These are phyloP conservation scores for Psix sp. DNA, from an alignment of 1,140 invertebrate genomes.

Conservation along the genomic window DNA sequence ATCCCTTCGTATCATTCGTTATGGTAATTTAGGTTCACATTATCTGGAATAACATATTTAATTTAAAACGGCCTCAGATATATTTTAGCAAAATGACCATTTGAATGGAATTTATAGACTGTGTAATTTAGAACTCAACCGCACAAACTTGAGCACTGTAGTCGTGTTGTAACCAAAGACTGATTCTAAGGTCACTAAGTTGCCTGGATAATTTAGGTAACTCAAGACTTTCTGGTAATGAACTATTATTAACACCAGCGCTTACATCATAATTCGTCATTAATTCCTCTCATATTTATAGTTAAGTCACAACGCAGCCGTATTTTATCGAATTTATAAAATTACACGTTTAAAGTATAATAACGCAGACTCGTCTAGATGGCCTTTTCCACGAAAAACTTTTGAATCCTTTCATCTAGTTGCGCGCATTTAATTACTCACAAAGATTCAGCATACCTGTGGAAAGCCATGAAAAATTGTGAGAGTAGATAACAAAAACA, in stretches of 20 bases:
- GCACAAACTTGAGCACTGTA: slow-evolving; percentile 51
- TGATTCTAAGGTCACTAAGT: slow-evolving; percentile 57
- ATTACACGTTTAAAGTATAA: slow-evolving; percentile 30
- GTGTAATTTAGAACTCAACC: slow-evolving; percentile 45
- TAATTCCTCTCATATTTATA: slow-evolving; percentile 40
- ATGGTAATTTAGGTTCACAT: slow-evolving; percentile 1
- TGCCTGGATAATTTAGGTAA: slow-evolving; percentile 53
- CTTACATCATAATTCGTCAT: slow-evolving; percentile 48
- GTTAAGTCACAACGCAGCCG: slow-evolving; percentile 1
- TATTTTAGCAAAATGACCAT: slow-evolving; percentile 30
- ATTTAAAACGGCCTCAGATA: slow-evolving; percentile 11
- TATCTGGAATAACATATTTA: slow-evolving; percentile 18
- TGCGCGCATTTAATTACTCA: slow-evolving; percentile 38
- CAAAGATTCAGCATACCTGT: slow-evolving; percentile 19
- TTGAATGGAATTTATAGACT: slow-evolving; percentile 54
- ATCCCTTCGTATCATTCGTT: no score
- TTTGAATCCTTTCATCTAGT: no score
- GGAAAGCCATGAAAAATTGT: slow-evolving; percentile 6
- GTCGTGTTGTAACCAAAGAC: slow-evolving; percentile 49
- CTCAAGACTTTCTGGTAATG: slow-evolving; percentile 42
- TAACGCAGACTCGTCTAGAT: no score
- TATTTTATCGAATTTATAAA: slow-evolving; percentile 19
- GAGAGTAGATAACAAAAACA: slow-evolving; percentile 16
- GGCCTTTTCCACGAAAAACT: no score
- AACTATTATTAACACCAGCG: slow-evolving; percentile 53